phyloP scores from a whole-genome alignment of 2,797 vertebrate species.

The Chiroxiphia lanceolata region DNA sequence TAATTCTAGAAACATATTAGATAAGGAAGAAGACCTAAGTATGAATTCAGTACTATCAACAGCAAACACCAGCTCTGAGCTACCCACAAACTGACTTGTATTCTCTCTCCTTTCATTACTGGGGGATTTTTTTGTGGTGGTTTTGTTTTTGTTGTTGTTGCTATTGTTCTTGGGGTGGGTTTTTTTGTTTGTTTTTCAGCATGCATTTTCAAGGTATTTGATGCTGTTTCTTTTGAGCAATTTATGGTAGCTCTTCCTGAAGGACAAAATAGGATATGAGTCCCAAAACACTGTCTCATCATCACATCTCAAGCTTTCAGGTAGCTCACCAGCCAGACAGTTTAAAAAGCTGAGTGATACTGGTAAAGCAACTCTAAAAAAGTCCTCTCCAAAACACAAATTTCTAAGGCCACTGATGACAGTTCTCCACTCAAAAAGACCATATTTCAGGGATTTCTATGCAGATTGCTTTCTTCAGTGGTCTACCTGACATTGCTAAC shows the following conservation, averaged over 20 bases:
- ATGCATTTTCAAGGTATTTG: not conserved
- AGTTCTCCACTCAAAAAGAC: not conserved
- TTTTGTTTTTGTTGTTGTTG: not conserved
- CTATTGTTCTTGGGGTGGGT: not conserved
- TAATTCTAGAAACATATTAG: not conserved
- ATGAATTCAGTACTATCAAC: not conserved
- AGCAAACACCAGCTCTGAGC: not conserved
- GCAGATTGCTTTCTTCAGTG: not conserved
- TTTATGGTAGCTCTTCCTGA: not conserved
- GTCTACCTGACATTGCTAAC: not conserved
- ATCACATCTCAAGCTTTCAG: not conserved
- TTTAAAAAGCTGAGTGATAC: not conserved
- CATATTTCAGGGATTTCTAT: not conserved
- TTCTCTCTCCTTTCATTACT: not conserved
- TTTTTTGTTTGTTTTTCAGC: not conserved
- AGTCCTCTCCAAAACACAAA: not conserved
- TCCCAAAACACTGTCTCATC: not conserved
- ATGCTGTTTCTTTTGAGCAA: not conserved
- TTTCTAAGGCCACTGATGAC: not conserved
- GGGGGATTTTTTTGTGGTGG: not conserved
- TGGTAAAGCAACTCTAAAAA: not conserved
- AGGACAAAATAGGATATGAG: not conserved
- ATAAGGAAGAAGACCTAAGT: not conserved
- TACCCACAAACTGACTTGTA: not conserved
- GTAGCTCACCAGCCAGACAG: not conserved